phyloP scores from a whole-genome alignment of 2,797 vertebrate species.

The Acrocephalus scirpaceus region DNA sequence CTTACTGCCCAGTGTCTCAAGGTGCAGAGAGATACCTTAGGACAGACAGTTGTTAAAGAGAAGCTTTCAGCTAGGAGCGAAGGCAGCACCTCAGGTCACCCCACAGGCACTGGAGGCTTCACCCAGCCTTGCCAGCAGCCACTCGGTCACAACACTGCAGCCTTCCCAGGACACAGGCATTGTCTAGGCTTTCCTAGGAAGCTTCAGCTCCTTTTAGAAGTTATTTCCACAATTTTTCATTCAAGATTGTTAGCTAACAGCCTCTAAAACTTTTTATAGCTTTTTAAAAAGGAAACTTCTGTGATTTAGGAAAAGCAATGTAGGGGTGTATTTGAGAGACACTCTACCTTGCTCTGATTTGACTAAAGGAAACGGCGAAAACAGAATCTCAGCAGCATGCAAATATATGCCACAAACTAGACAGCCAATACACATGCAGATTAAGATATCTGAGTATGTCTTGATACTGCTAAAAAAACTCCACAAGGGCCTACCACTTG shows the following conservation, averaged over 20 bases:
- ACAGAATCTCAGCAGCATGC: neutral
- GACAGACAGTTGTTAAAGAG: neutral
- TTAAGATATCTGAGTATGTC: neutral
- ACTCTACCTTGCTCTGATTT: neutral
- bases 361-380: neutral
- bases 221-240: neutral
- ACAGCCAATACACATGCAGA: neutral
- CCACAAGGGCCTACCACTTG: neutral
- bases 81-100: neutral
- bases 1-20: neutral
- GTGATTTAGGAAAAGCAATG: neutral
- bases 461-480: neutral
- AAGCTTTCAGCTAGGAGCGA: fast-evolving
- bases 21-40: neutral
- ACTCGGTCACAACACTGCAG: neutral
- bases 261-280: neutral
- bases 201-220: neutral
- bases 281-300: neutral
- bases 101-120: neutral
- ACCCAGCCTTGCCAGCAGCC: neutral
- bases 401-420: neutral
- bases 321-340: neutral
- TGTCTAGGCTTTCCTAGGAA: neutral
- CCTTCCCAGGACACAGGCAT: neutral
- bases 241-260: neutral